Base-by-base conservation (phyloP, 2,113 vertebrate species). In the Proterorhinus semilunaris region DNA sequence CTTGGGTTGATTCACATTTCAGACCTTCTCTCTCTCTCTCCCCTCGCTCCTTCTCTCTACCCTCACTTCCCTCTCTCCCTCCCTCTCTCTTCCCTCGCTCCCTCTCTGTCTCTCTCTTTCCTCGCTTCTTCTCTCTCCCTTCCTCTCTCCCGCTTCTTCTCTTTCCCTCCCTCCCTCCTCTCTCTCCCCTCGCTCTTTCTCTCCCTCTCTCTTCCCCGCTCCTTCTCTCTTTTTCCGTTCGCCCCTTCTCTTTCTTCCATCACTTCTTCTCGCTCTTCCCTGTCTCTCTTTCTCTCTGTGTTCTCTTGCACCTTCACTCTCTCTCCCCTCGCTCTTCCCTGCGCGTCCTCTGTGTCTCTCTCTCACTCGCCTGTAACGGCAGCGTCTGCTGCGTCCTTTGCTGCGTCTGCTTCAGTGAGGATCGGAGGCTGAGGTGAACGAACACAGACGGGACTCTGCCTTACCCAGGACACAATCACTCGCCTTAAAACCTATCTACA, bases 331-430 rank as follows among this genome's bases (percentile, higher is more conserved):
- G 12, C 3, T 15, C 12, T 51, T 68, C 79, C 83, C 79, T 75
- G 91, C 87, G 88, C 78, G 83, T 87, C 88, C 48, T 49, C 48
- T 49, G 11, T 11, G 87, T 84, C 90, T 89, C 91, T 91, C 87
- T 89, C 84, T 80, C 88, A 89, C 89, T 84, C 76, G 89, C 82
- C 84, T 91, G 90, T 89, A 93, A 92, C 91, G 73, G 85, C 73
- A 86, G 83, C 83, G 75, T 80, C 87, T 86, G 87, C 48, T 49
- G 10, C 48, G 10, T 11, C 4, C 10, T 12, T 5, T 12, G 77
- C 51, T 74, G 70, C 72, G 10, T 74, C 74, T n/a, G 78, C 50
- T 65, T 43, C 78, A 73, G 83, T 15, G 49, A 0, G 72, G 51
- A 64, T 80, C 9, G 75, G 81, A 76, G 78, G 76, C 75, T 65